phyloP scores from a whole-genome alignment of 2,888 invertebrate genomes.

The Stramonita haemastoma region DNA sequence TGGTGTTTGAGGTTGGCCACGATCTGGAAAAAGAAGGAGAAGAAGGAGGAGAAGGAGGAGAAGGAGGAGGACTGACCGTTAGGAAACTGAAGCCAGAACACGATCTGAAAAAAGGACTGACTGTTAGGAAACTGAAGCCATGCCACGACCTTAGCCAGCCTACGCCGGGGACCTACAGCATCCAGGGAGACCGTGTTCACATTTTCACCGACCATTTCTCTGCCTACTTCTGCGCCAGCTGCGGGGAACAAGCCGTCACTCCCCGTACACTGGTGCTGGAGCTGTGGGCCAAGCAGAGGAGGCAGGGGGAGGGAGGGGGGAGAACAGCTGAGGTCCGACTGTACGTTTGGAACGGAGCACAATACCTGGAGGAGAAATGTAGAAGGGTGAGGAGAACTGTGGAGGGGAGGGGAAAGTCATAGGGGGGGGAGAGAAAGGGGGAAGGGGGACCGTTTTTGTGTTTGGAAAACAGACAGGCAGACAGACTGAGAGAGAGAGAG shows the following conservation, averaged over 20 bases:
- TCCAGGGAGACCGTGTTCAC: neutral
- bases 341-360: neutral
- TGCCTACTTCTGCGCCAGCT: neutral
- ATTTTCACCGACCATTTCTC: conserved; percentile 2
- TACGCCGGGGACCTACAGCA: neutral
- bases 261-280: neutral
- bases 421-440: too few species aligned
- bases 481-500: too few species aligned
- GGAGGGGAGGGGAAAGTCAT: too few species aligned
- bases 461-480: too few species aligned
- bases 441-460: too few species aligned
- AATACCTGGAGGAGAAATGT: neutral
- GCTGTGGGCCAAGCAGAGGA: neutral
- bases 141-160: neutral
- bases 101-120: neutral
- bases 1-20: neutral
- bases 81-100: too few species aligned
- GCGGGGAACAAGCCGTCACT: too few species aligned
- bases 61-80: too few species aligned
- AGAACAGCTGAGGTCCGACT: neutral
- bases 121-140: neutral
- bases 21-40: neutral
- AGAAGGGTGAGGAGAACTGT: neutral
- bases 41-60: too few species aligned
- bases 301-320: neutral